phyloP scores from a whole-genome alignment of 1,140 invertebrate species.

The Papilio polytes region DNA sequence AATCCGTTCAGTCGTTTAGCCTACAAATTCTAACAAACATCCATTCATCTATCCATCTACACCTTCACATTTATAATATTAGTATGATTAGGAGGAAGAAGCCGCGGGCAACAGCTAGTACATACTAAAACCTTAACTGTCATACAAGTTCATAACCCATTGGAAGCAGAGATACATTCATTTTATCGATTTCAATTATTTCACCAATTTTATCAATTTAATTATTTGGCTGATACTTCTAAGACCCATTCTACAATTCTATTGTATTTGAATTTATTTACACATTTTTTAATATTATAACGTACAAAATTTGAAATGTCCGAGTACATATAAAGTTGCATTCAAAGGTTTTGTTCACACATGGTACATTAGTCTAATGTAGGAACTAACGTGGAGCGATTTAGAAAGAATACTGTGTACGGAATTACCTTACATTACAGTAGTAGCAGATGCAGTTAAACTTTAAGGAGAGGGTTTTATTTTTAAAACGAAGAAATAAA shows the following conservation, averaged over 20 bases:
- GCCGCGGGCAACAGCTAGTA: too few relatives aligned
- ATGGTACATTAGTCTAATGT: constrained; percentile 6
- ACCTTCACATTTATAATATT: too few relatives aligned
- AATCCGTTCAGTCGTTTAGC: too few relatives aligned
- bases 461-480: background rate
- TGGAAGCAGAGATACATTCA: background rate
- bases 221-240: background rate
- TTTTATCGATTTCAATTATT: background rate
- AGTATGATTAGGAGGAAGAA: too few relatives aligned
- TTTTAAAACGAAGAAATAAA: background rate
- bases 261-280: too few relatives aligned
- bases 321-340: background rate
- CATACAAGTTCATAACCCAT: background rate
- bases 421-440: constrained; percentile 9
- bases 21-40: too few relatives aligned
- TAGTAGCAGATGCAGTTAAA: background rate
- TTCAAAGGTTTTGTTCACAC: constrained; percentile 1
- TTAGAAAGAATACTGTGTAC: background rate
- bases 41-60: too few relatives aligned
- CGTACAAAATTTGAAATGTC: background rate
- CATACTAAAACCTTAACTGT: background rate
- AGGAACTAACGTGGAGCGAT: constrained; percentile 1
- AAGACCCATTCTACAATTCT: background rate
- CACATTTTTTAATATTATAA: background rate
- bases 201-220: too few relatives aligned